Evolutionary conservation across 92 coral and sea anemone species (phyloP), one percentile per base, ranked within the genome.

Genomic region (Umimayanthus chanpuru): DNA sequence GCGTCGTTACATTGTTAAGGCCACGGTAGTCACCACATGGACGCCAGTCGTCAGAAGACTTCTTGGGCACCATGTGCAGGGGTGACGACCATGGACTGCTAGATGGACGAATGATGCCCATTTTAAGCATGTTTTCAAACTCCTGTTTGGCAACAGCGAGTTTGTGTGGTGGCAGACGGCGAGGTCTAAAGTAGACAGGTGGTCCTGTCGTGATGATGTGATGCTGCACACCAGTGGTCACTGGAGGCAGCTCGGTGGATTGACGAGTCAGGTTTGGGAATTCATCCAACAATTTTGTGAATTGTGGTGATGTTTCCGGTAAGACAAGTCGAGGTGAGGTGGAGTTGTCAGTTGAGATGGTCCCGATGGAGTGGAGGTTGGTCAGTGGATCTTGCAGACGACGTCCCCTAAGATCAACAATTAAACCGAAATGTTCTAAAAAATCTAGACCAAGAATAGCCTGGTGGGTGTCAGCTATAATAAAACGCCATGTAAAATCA

Each of bases 1-100:
- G 73, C 86, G 25, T n/a, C n/a, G n/a, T n/a, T n/a, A n/a, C n/a
- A n/a, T n/a, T n/a, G n/a, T n/a, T n/a, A n/a, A n/a, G n/a, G n/a
- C n/a, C n/a, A n/a, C n/a, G n/a, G n/a, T n/a, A n/a, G n/a, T n/a
- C n/a, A n/a, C n/a, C n/a, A n/a, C 86, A 81, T 50, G 75, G 86
- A 2, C 79, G 80, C 88, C 88, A 66, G 64, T 84, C 88, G 50
- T 77, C 81, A 68, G 78, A 43, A 14, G 72, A 58, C 11, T 75
- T 43, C 55, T 84, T 70, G 56, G 88, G 79, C 0, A 66, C 88
- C 88, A 84, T 84, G 55, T 81, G 86, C 20, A 81, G 8, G 16
- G 75, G 75, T 47, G 86, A 56, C 26, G 86, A 73, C 86, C 86
- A 84, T 23, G 88, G 61, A 68, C 88, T 84, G 56, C 80, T 66